Base-by-base conservation (phyloP, 2,113 vertebrate genomes). In the Myotis davidii region DNA sequence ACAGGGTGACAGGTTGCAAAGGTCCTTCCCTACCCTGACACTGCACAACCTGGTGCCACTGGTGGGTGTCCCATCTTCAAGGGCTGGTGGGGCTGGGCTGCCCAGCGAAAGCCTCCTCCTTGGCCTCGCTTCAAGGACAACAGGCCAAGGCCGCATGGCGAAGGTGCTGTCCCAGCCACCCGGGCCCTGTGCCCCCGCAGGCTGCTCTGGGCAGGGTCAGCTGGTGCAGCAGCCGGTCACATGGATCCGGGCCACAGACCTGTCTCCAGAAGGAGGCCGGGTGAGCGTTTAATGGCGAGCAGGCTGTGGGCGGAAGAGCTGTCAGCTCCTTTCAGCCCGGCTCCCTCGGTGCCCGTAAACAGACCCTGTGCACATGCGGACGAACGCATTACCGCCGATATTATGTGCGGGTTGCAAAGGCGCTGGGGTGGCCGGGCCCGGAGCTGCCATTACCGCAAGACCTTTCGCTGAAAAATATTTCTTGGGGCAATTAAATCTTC, bases 401-500 rank as follows among this genome's bases (percentile, higher is more conserved):
- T 45, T 45, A 64, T 82, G 87, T 61, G 86, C 17, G 0, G 27
- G 76, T 65, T 6, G 88, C 85, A 34, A 48, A 88, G 95, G 70
- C 52, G 14, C 59, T 8, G 0, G 48, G 18, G 84, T 59, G 10
- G 67, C 64, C 84, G 4, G 91, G 90, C 94, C 39, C 0, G 17
- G 85, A 92, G 56, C 65, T 95, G 96, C 95, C 91, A 94, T 95
- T 96, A 96, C 91, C 21, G 7, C 73, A 48, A 91, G 97, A 98
- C 96, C 97, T 97, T 96, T 96, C 25, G 8, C 94, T 91, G 76
- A 91, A 92, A 96, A 95, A 86, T 96, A 97, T 94, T 97, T 96
- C 97, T 97, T 94, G 95, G 97, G 90, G 90, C 97, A 97, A 97
- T 97, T 97, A 98, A 97, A 95, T 97, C 97, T 90, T 95, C 97